Conservation (phyloP, 2,797 vertebrate genomes). For the Chaetodon trifasciatus region DNA sequence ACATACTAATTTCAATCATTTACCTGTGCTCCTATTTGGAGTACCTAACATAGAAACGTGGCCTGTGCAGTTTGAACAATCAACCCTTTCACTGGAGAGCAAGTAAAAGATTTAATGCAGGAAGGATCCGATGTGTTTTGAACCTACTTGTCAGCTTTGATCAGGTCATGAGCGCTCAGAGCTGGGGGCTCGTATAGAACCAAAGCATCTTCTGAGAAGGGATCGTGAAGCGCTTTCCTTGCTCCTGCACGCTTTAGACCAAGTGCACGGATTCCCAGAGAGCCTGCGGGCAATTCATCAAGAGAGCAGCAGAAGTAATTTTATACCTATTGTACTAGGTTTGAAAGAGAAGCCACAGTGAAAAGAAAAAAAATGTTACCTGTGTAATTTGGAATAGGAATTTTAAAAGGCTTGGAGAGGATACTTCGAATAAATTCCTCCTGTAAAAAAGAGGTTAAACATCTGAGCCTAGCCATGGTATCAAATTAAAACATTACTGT, state of each 20-base stretch:
- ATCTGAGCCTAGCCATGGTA: fast-evolving
- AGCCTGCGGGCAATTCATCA: constrained; percentile 80
- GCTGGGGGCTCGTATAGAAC: constrained; percentile 92
- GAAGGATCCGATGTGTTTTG: not conserved
- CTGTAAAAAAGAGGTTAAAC: constrained; percentile 81
- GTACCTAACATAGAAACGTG: not conserved
- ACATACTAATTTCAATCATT: not conserved
- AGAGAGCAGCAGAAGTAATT: not conserved
- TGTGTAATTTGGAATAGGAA: constrained; percentile 96
- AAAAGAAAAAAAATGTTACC: constrained; percentile 82
- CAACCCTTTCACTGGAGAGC: too few species aligned
- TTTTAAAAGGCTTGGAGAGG: constrained; percentile 96
- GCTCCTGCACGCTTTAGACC: constrained; percentile 93
- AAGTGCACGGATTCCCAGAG: constrained; percentile 89
- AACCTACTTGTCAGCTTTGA: constrained; percentile 97
- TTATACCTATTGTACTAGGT: not conserved
- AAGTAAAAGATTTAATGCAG: not conserved
- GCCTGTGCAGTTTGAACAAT: not conserved
- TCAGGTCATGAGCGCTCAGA: constrained; percentile 90
- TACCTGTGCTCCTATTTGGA: not conserved
- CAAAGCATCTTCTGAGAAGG: constrained; percentile 93
- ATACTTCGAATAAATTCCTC: constrained; percentile 96
- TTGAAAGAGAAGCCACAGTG: not conserved
- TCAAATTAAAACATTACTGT: not conserved
- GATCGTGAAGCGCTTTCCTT: constrained; percentile 94